Base-by-base conservation (phyloP, 1,140 invertebrate genomes). In the Leptoteleia sp. region DNA sequence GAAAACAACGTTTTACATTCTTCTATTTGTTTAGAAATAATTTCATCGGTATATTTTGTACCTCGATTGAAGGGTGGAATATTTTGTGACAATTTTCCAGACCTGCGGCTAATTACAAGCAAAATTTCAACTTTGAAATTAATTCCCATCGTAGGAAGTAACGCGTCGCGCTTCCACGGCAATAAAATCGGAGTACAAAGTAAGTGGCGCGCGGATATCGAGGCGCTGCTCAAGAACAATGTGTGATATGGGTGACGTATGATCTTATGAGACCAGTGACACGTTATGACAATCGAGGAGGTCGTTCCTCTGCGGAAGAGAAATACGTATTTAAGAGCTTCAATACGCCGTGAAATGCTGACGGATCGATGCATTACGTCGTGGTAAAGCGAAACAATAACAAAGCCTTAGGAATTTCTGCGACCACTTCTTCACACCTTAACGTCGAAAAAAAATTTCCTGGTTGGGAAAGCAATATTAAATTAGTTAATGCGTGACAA, bases 231-330 rank as follows among this genome's bases (percentile, higher is more conserved):
- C 22, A 3, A 9, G 35, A 33, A 65, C 47, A 52, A 52, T 52
- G 25, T 67, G 29, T 54, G 48, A 54, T 37, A 67, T 12, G 13
- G 29, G 15, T 67, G 62, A 67, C 38, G 48, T 67, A 54, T 67
- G 62, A 45, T 67, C 62, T 54, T 67, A 67, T 37, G 48, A 54
- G 62, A 54, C 62, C 48, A 67, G 48, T 54, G 64, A 57, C 50
- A 48, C 64, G 64, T 70, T 70, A 59, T 48, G 52, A 57, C 43
- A 27, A 38, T 25, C 42, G 31, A 55, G 13, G 29, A 54, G 65
- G 52, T 70, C 42, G 33, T 70, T 70, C 52, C 52, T 50, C 65
- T 22, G 16, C 29, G 27, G 22, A 70, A 50, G 35, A 45, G 52
- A 50, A 59, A 70, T 48, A 50, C 40, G 52, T 42, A 70, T 59